Conservation (phyloP, 2,113 vertebrate species). For the Bubo scandiacus region DNA sequence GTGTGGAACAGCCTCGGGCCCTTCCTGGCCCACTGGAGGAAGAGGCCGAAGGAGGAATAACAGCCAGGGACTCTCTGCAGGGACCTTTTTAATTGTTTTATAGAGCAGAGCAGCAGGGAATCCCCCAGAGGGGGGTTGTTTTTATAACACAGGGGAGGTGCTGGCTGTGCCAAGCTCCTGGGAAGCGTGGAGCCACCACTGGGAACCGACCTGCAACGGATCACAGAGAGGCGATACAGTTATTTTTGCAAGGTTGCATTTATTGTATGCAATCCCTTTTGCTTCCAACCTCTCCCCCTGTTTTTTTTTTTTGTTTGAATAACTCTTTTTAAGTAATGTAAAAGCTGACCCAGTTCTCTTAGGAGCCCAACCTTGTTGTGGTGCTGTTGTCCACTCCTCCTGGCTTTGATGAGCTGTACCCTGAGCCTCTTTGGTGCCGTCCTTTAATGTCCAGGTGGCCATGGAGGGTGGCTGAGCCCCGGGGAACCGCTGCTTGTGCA, state of each 20-base stretch:
- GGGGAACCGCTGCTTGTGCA: not conserved
- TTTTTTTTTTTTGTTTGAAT: not conserved
- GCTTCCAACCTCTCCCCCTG: not conserved
- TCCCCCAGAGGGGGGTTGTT: not conserved
- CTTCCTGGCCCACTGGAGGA: slow-evolving; percentile 22
- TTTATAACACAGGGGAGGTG: not conserved
- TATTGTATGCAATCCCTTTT: not conserved
- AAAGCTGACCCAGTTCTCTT: not conserved
- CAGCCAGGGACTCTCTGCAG: not conserved
- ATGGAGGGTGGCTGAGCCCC: not conserved
- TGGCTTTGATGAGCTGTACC: not conserved
- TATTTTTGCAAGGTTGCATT: not conserved
- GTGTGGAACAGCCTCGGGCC: slow-evolving; percentile 79
- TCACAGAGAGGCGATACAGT: not conserved
- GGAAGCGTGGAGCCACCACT: rapidly evolving
- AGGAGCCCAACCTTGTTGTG: not conserved
- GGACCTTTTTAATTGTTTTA: not conserved
- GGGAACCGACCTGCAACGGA: not conserved
- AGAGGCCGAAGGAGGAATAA: slow-evolving; percentile 76
- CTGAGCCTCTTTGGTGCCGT: not conserved
- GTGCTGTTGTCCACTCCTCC: not conserved
- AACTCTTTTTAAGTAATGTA: not conserved
- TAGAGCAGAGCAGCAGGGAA: not conserved
- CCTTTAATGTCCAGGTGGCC: not conserved
- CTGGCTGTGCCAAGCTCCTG: slow-evolving; percentile 24